Percentiles rank a stretch among this genome's conserved stretches.
Conservation (phyloP, 2,888 invertebrate genomes). For the Xestia ashworthii region DNA sequence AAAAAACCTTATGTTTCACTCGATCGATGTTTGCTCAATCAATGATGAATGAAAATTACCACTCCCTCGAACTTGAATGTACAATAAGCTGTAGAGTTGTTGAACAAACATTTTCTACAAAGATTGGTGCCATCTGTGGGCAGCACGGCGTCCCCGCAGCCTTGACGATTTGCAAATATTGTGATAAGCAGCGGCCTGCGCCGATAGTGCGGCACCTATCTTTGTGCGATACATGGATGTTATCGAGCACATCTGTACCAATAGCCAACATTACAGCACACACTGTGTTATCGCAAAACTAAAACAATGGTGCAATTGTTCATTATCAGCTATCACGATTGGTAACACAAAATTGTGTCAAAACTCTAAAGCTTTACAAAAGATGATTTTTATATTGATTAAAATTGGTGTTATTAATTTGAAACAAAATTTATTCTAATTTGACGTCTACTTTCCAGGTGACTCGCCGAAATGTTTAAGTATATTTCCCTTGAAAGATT, state of each 20-base stretch:
- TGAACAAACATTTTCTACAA: conserved; percentile 72
- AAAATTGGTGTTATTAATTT: conserved; percentile 87
- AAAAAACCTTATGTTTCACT: conserved; percentile 33
- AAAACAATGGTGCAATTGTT: conserved; percentile 73
- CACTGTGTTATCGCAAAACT: conserved; percentile 76
- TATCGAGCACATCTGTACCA: conserved; percentile 79
- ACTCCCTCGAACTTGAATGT: conserved; percentile 73
- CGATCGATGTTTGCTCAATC: conserved; percentile 33
- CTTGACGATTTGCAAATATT: conserved; percentile 62
- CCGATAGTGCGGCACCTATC: conserved; percentile 70
- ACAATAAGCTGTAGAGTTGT: conserved; percentile 76
- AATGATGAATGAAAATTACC: conserved; percentile 64
- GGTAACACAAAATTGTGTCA: conserved; percentile 87
- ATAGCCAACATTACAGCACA: conserved; percentile 73
- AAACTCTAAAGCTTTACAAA: conserved; percentile 77
- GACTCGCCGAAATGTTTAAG: conserved; percentile 89
- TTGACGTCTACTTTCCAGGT: conserved; percentile 90
- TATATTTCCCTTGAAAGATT: conserved; percentile 86
- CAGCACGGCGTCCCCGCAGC: conserved; percentile 50
- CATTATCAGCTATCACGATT: conserved; percentile 77
- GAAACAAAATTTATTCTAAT: conserved; percentile 90
- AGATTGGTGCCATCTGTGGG: conserved; percentile 72
- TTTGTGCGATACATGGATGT: conserved; percentile 78
- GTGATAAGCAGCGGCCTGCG: conserved; percentile 54
- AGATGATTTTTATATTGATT: conserved; percentile 72